Conservation (phyloP, 2,888 invertebrate species). For the Lepetodrilus schrolli region DNA sequence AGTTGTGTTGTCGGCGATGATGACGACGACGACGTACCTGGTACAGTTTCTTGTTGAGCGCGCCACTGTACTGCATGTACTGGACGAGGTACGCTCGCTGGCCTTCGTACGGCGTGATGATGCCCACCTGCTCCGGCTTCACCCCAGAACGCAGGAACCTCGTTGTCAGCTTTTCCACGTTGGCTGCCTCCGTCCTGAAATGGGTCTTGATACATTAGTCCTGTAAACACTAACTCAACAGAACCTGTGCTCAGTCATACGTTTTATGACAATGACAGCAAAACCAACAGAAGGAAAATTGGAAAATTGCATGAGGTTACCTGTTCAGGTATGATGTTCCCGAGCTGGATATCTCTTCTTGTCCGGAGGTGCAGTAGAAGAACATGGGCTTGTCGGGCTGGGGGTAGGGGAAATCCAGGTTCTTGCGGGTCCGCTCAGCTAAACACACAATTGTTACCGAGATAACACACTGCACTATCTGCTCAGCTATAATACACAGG, state of each 20-base stretch:
- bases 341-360: constrained; percentile 98
- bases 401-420: constrained; percentile 98
- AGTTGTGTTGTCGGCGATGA: no score
- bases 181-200: constrained; percentile 95
- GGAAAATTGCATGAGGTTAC: no score
- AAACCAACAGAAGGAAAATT: no score
- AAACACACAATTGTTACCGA: no score
- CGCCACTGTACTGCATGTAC: constrained; percentile 99
- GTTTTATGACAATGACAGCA: no score
- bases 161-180: constrained; percentile 98
- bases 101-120: constrained; percentile 98
- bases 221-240: no score
- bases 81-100: constrained; percentile 97
- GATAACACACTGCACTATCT: no score
- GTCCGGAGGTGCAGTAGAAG: constrained; percentile 95
- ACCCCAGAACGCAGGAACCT: constrained; percentile 95
- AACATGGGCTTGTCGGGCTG: constrained; percentile 95
- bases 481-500: no score
- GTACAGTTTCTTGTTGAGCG: constrained; percentile 95
- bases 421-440: constrained; percentile 89
- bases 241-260: background rate
- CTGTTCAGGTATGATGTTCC: constrained; percentile 97
- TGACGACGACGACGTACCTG: constrained; percentile 76
- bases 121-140: constrained; percentile 96
- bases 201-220: no score